These are phyloP conservation scores for Drosophila novamexicana DNA, from an alignment of 1,140 invertebrate genomes.

Conservation along the genomic window DNA sequence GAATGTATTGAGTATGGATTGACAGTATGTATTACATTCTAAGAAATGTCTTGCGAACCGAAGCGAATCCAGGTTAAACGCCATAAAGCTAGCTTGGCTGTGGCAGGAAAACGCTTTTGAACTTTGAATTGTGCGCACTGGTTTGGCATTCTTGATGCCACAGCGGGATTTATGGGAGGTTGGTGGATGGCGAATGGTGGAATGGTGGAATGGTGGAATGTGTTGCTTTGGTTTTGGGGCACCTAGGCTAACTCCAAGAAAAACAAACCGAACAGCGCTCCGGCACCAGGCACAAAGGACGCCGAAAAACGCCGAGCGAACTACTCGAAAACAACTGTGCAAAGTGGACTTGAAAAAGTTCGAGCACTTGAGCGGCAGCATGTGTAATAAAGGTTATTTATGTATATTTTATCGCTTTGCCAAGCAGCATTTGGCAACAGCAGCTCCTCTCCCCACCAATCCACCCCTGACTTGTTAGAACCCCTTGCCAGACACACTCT, in stretches of 20 bases:
- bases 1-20: not conserved
- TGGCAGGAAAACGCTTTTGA: slow-evolving; percentile 23
- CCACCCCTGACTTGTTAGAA: not conserved
- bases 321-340: slow-evolving; percentile 78
- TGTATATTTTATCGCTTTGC: slow-evolving; percentile 74
- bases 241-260: slow-evolving; percentile 17
- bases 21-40: slow-evolving; percentile 3
- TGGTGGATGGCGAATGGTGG: not conserved
- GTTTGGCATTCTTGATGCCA: slow-evolving; percentile 22
- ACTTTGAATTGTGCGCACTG: slow-evolving; percentile 41
- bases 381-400: slow-evolving; percentile 83
- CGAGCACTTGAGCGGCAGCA: slow-evolving; percentile 79
- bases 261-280: not conserved
- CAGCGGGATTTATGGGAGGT: slow-evolving; percentile 8
- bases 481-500: slow-evolving; percentile 25
- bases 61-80: slow-evolving; percentile 3
- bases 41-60: not conserved
- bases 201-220: not conserved
- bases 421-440: slow-evolving; percentile 11
- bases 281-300: slow-evolving; percentile 21
- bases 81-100: slow-evolving; percentile 1
- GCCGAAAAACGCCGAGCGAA: slow-evolving; percentile 56
- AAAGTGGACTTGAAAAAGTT: slow-evolving; percentile 83
- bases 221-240: not conserved
- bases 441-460: not conserved